Conservation (phyloP, 2,113 vertebrate genomes). For the Athene noctua region DNA sequence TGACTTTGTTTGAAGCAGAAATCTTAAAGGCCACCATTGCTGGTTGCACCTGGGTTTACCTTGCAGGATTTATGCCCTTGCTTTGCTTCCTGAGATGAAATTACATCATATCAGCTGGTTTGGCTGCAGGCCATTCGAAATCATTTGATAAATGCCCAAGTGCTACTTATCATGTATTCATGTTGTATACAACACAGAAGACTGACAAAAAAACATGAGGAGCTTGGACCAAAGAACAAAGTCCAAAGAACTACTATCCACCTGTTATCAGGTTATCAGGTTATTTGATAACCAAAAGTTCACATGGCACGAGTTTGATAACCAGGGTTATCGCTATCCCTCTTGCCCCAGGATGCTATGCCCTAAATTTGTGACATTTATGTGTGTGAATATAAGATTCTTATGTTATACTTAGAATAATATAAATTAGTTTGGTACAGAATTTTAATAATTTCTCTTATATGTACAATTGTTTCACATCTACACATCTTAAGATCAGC, state of each 20-base stretch:
- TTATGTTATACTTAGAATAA: background rate
- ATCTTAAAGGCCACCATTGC: background rate
- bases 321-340: background rate
- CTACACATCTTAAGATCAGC: background rate
- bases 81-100: background rate
- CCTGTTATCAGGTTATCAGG: background rate
- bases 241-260: background rate
- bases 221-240: background rate
- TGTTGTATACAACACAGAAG: background rate
- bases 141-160: background rate
- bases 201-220: background rate
- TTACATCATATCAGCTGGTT: background rate
- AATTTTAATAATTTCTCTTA: background rate
- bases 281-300: background rate
- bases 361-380: background rate
- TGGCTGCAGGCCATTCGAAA: background rate
- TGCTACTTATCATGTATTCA: background rate
- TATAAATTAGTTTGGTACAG: background rate
- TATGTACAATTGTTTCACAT: background rate
- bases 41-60: background rate
- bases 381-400: background rate
- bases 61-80: background rate
- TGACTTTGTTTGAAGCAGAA: background rate
- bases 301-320: rapidly evolving
- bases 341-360: background rate